phyloP scores from a whole-genome alignment of 2,113 vertebrate genomes.

The Callionymus lyra region DNA sequence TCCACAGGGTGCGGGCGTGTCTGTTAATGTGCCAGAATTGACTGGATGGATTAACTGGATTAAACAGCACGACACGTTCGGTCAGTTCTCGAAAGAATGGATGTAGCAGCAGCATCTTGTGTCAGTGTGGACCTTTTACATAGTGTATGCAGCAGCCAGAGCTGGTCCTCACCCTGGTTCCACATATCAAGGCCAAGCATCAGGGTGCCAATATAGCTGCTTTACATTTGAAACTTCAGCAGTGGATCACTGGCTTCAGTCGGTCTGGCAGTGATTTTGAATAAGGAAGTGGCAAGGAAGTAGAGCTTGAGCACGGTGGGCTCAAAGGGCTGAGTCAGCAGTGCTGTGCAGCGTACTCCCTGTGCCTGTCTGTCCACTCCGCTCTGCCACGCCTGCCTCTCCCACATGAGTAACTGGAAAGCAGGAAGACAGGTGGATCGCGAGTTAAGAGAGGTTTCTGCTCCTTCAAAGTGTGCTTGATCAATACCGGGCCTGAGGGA shows the following conservation, averaged over 20 bases:
- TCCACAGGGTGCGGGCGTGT: no score
- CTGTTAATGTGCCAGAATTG: no score
- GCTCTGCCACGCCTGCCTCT: conserved; percentile 10
- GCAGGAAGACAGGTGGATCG: not conserved
- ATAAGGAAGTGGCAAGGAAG: conserved; percentile 25
- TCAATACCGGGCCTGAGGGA: conserved; percentile 14
- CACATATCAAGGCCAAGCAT: conserved; percentile 13
- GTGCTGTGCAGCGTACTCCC: conserved; percentile 15
- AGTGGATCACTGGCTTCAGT: not conserved
- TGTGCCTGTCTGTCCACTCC: conserved; percentile 32
- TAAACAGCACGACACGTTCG: no score
- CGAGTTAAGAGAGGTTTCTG: no score
- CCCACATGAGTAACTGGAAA: conserved; percentile 4
- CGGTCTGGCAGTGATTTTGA: conserved; percentile 11
- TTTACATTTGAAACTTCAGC: not conserved
- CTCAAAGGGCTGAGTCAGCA: conserved; percentile 47
- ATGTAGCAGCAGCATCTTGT: conserved; percentile 16
- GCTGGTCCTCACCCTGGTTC: conserved; percentile 19
- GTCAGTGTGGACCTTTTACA: conserved; percentile 43
- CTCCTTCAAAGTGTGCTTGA: no score
- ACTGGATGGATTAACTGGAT: no score
- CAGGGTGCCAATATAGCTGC: not conserved
- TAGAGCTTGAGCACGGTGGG: conserved; percentile 1
- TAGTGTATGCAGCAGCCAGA: conserved; percentile 46
- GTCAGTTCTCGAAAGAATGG: no score